Base-by-base conservation (phyloP, 2,113 vertebrate genomes). In the Nanger granti region DNA sequence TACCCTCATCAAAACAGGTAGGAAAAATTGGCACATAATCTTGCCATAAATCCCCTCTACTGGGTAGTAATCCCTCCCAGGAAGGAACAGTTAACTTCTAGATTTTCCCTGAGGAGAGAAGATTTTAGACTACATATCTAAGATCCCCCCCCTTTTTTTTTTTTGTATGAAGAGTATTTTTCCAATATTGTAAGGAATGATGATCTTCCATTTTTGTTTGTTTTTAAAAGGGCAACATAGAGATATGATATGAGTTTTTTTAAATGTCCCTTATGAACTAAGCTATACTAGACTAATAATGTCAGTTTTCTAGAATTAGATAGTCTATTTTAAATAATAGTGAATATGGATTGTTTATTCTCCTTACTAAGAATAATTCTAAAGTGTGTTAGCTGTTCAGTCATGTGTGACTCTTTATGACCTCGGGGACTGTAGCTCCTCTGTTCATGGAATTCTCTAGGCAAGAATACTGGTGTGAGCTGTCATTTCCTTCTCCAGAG, bases 281-380 rank as follows among this genome's bases (percentile, higher is more conserved):
- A 95, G n/a, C 20, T 55, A 94, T 1, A 7, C 10, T 55, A 82
- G 4, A 60, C 49, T 22, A 64, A 17, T 59, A 49, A 91, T 0
- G 29, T 93, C 22, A 91, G 15, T 87, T 87, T 96, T 96, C 84
- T 97, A 91, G 34, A 89, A 94, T 66, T 55, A 87, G 34, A 79
- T 91, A 89, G 10, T 57, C 20, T 69, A 59, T 80, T 97, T 76
- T 95, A 4, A 96, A 79, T 52, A 94, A 76, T 84, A n/a, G 22
- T 89, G 31, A 92, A 93, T 93, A 69, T 60, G 3, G 37, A 90
- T 94, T 96, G 44, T 37, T 86, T 95, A 90, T 80, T 95, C 7
- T 34, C 8, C 26, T 94, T 94, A 84, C 73, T 92, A 64, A 76
- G 57, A 82, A 85, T 55, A 96, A 85, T 90, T 85, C 8, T 57